phyloP scores from a whole-genome alignment of 2,888 invertebrate genomes.

The Drosophila sordidula region DNA sequence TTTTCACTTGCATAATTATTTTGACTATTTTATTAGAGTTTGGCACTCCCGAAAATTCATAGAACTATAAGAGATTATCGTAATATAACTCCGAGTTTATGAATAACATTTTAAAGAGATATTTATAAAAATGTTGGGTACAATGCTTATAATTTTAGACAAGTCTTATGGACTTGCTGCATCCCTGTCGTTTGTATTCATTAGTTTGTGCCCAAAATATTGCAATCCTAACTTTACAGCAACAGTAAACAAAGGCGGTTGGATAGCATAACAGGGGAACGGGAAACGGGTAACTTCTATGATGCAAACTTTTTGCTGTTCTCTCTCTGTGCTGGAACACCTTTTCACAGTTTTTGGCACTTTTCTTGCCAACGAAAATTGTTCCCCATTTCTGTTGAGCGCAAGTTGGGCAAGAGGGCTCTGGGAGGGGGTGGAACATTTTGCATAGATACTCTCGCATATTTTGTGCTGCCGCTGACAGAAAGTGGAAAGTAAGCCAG shows the following conservation, averaged over 20 bases:
- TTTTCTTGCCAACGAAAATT: conserved; percentile 40
- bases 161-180: not conserved
- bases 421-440: not conserved
- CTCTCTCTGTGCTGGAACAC: conserved; percentile 9
- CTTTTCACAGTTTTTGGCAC: conserved; percentile 53
- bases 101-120: too few relatives aligned
- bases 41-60: too few relatives aligned
- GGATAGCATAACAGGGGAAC: not conserved
- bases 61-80: too few relatives aligned
- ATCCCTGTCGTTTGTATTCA: conserved; percentile 32
- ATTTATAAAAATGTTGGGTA: too few relatives aligned
- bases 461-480: conserved; percentile 44
- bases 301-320: conserved; percentile 41
- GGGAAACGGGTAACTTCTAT: conserved; percentile 1
- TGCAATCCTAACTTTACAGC: conserved; percentile 35
- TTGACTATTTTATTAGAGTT: too few relatives aligned
- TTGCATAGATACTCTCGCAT: conserved; percentile 48
- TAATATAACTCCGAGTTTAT: too few relatives aligned
- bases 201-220: conserved; percentile 37
- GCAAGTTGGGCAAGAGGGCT: too few relatives aligned
- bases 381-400: not conserved
- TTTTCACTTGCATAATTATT: too few relatives aligned
- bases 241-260: conserved; percentile 37
- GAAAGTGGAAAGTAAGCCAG: conserved; percentile 52
- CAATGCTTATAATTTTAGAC: not conserved